Evolutionary conservation across 2,888 invertebrate genomes (phyloP), one percentile per base, ranked within the genome.

Genomic region (Eulithis testata): DNA sequence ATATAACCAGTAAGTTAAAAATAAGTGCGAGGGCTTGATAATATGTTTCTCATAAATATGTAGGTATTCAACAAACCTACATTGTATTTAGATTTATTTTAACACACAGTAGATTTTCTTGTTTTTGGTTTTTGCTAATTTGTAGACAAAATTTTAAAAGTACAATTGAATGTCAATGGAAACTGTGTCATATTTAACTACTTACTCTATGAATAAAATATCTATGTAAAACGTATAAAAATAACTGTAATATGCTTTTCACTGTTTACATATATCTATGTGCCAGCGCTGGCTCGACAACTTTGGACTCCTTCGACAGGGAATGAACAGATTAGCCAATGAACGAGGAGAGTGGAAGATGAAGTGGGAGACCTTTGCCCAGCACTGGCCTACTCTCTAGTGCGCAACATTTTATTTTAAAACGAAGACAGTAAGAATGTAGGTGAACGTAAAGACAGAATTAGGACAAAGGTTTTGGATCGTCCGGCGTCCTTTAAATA

Each of bases 401-500:
- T 65, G 70, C 68, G 68, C 62, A 66, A 63, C 66, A 64, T 68
- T 73, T 73, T 75, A 76, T 76, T 79, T 73, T 61, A 66, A 69
- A 40, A 73, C 77, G 3, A 68, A 70, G 80, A 83, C 76, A 80
- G 63, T 74, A 73, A 60, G 66, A 65, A 69, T 60, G 69, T 73
- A 77, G 61, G 76, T 74, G 68, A 71, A 74, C 75, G 75, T 52
- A 51, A 55, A 51, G 50, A 44, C 27, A 69, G 73, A 71, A 71
- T 72, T 73, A 72, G 49, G 37, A 83, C 81, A 83, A 86, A 83
- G 82, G 81, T 75, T 77, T 49, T 77, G 75, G 71, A 73, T 73
- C 73, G 49, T 21, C 49, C 21, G 49, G 11, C 70, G 68, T 72
- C 73, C 67, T 70, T 78, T 79, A 82, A 86, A 87, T 84, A 81